Evolutionary conservation across 2,888 invertebrate species (phyloP).

Genomic region (Lasioglossum leucozonium): DNA sequence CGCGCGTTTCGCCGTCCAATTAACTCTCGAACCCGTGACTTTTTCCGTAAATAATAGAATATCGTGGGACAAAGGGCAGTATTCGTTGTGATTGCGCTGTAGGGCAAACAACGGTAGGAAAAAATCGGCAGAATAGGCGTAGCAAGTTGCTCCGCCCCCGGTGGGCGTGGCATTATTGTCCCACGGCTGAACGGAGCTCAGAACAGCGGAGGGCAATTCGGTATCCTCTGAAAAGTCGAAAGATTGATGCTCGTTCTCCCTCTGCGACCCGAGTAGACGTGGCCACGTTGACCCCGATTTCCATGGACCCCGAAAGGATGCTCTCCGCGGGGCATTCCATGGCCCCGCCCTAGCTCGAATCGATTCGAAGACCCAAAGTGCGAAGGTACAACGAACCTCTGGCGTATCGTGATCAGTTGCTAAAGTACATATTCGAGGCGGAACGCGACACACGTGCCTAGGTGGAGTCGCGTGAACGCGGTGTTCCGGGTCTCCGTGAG

Average conservation of each 20-base stretch:
- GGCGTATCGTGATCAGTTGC: neutral
- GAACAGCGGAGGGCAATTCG: neutral
- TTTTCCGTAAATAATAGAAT: neutral
- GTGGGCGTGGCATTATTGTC: neutral
- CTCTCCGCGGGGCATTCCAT: neutral
- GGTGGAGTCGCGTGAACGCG: slow-evolving; percentile 16
- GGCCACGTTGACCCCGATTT: neutral
- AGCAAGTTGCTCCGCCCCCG: neutral
- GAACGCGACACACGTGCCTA: neutral
- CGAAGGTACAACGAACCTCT: neutral
- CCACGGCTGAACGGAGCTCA: neutral
- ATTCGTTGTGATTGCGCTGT: no score
- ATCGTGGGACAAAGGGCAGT: neutral
- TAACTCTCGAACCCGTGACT: slow-evolving; percentile 17
- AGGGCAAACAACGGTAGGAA: neutral
- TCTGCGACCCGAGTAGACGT: neutral
- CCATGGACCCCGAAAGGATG: neutral
- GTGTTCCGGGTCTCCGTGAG: slow-evolving; percentile 13
- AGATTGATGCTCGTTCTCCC: neutral
- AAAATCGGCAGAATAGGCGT: neutral
- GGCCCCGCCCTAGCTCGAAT: neutral
- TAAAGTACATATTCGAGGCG: neutral
- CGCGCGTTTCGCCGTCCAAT: slow-evolving; percentile 17
- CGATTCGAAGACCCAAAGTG: neutral
- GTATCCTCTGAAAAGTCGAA: no score